Evolutionary conservation across 2,797 vertebrate genomes (phyloP), one percentile per base, ranked within the genome.

Genomic region (Cetoscarus ocellatus): DNA sequence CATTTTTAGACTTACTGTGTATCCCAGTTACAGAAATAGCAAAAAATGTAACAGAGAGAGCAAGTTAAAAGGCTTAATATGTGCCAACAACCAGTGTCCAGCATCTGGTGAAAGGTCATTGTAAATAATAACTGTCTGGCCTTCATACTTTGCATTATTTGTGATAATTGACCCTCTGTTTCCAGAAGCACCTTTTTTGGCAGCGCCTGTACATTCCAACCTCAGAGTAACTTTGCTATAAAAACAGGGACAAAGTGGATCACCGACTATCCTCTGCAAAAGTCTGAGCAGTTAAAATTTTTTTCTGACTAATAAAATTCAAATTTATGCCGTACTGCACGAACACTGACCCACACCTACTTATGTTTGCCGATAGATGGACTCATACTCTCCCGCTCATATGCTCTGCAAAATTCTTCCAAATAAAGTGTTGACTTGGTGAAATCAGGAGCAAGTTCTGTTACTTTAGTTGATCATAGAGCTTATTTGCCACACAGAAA

Each of bases 401-500:
- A 45, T 52, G 34, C 19, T 58, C 44, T 13, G 42, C 45, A 57
- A 49, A 18, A 12, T 18, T 0, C 8, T 15, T 12, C 10, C 36
- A 17, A 54, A 62, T 34, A 60, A 55, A 63, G 12, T 17, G 17
- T 0, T 40, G 13, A 2, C 0, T 39, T 7, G 7, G 6, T 44
- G 40, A 68, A 36, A 60, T 4, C 27, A 43, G 54, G 9, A 14
- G 50, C 39, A 35, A 45, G 49, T 17, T 8, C 52, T n/a, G 13
- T 42, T 0, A 1, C 15, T 45, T 27, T 9, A 14, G 15, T 66
- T 61, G 47, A 65, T 58, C 45, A 77, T 73, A 77, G 70, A 82
- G 74, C 54, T 68, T 53, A 72, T 84, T 39, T 75, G 58, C 70
- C 78, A 70, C 76, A 77, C 75, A 4, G 34, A 0, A 51, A 49